Evolutionary conservation across 1,140 invertebrate genomes (phyloP), one percentile per base, ranked within the genome.

Genomic region (Halyomorpha halys): DNA sequence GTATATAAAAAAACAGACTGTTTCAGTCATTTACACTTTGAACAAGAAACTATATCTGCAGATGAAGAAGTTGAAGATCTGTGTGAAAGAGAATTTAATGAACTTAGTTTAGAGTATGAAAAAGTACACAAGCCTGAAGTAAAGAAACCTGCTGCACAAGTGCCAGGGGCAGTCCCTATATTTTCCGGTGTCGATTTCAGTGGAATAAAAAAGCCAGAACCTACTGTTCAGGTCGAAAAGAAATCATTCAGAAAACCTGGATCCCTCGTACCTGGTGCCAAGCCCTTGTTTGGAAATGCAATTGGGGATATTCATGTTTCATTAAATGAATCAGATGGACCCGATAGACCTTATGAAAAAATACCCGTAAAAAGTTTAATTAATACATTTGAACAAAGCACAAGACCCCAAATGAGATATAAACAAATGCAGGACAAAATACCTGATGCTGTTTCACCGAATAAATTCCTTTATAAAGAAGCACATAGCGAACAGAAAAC

Each of bases 291-390:
- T 51, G 61, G 64, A 34, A 56, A 39, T 30, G 65, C 54, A 16
- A 1, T 39, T 2, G 44, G 59, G 1, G 45, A 59, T 6, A 27
- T 54, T 44, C 63, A 56, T 34, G 60, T 44, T 27, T 53, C 19
- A 61, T 61, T 59, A 0, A 64, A 45, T 21, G 68, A 72, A 3
- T 64, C 62, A 18, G 71, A 72, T 3, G 65, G 64, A 16, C 34
- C 45, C 0, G 54, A 64, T 70, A 76, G 14, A 74, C 72, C 51
- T 76, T 83, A 83, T 66, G 77, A 78, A 9, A 79, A 80, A 62
- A 71, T 83, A 5, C 83, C 83, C 9, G 82, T 86, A 0, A 83
- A 80, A 68, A 79, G 80, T 23, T 67, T 86, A 18, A 85, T 86
- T 54, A 75, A 79, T 61, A 81, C 78, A 62, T 86, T 85, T 67